These are phyloP conservation scores for Heteromurus nitidus DNA, from an alignment of 2,888 invertebrate species.

Conservation along the genomic window DNA sequence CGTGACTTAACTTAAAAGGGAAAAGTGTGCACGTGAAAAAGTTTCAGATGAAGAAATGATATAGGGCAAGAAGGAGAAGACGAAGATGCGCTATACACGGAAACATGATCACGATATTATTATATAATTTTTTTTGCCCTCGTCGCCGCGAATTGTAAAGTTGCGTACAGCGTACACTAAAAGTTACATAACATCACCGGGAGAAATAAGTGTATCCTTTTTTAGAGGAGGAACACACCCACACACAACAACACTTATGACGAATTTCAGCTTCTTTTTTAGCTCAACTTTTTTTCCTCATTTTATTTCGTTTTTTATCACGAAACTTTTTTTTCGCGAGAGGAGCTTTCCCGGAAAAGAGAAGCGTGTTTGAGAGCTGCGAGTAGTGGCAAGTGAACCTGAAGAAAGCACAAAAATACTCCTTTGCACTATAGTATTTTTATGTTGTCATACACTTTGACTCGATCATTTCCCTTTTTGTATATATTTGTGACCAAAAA, in stretches of 20 bases:
- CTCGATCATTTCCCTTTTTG: conserved; percentile 20
- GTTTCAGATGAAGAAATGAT: too few relatives aligned
- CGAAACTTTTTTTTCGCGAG: conserved; percentile 33
- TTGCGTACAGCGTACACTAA: background rate
- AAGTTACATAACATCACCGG: too few relatives aligned
- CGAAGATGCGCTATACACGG: background rate
- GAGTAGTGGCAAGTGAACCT: conserved; percentile 35
- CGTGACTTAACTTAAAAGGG: too few relatives aligned
- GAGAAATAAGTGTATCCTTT: background rate
- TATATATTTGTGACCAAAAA: conserved; percentile 29
- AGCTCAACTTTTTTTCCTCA: conserved; percentile 25
- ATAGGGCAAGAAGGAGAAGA: background rate
- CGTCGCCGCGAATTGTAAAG: too few relatives aligned
- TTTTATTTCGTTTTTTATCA: conserved; percentile 41
- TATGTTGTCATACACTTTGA: conserved; percentile 18
- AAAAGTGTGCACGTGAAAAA: too few relatives aligned
- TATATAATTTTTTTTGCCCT: too few relatives aligned
- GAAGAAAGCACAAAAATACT: conserved; percentile 38
- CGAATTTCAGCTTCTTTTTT: conserved; percentile 35
- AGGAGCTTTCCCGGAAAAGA: background rate
- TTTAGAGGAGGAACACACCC: conserved; percentile 23
- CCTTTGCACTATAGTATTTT: conserved; percentile 7
- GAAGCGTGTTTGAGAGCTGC: too few relatives aligned
- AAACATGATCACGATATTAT: too few relatives aligned
- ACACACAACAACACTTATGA: conserved; percentile 39